Conservation (phyloP, 2,113 vertebrate species). For the Paedocypris sp. region DNA sequence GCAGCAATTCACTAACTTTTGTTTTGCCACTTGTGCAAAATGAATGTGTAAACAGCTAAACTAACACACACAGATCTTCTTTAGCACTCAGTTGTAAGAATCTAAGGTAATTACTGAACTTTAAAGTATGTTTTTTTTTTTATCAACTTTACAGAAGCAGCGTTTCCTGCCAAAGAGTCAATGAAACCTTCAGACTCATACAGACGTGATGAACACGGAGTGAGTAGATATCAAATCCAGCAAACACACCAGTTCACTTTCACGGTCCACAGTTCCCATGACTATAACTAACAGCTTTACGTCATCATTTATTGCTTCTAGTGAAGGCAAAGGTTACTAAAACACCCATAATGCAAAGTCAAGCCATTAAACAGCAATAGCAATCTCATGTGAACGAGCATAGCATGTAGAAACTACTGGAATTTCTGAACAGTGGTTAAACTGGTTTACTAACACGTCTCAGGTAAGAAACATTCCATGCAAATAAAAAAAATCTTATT, state of each 20-base stretch:
- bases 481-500: too few species aligned
- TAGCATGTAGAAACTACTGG: slow-evolving; percentile 12
- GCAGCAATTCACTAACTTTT: too few species aligned
- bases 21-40: too few species aligned
- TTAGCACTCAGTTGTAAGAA: neutral
- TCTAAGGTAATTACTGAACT: neutral
- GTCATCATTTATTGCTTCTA: slow-evolving; percentile 19
- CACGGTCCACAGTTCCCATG: neutral
- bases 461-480: too few species aligned
- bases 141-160: slow-evolving; percentile 24
- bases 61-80: neutral
- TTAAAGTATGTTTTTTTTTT: slow-evolving; percentile 2
- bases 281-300: slow-evolving; percentile 3
- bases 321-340: slow-evolving; percentile 47
- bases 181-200: slow-evolving; percentile 28
- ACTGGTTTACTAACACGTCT: too few species aligned
- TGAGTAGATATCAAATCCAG: slow-evolving; percentile 36
- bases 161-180: slow-evolving; percentile 8
- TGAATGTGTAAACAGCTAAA: neutral
- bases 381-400: slow-evolving; percentile 7
- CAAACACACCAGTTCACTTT: neutral
- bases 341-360: neutral
- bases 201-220: slow-evolving; percentile 31
- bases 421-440: too few species aligned
- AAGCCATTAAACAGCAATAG: neutral